Evolutionary conservation across 1,140 invertebrate genomes (phyloP).

Genomic region (Megathymus violae): DNA sequence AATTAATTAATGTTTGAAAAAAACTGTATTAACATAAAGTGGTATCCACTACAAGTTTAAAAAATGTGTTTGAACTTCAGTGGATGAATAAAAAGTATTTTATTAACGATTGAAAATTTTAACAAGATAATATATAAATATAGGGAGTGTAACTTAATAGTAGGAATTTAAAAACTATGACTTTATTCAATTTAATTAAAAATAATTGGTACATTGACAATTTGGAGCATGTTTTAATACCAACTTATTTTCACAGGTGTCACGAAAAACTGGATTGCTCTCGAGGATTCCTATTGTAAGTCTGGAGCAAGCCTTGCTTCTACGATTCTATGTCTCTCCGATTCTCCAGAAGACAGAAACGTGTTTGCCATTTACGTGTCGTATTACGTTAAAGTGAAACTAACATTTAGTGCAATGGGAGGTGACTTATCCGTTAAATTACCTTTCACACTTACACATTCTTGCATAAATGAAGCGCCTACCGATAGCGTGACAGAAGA

Average conservation of each 20-base stretch:
- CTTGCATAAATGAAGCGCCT: conserved; percentile 79
- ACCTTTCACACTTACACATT: conserved; percentile 88
- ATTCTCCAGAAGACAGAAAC: conserved; percentile 88
- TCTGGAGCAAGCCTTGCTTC: conserved; percentile 88
- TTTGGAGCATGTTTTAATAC: no score
- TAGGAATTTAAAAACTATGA: no score
- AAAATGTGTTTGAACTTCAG: no score
- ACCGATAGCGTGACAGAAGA: conserved; percentile 76
- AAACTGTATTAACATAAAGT: no score
- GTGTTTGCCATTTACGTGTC: conserved; percentile 95
- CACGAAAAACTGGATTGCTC: conserved; percentile 92
- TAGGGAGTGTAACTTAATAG: no score
- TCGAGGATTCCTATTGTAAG: conserved; percentile 90
- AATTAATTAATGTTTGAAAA: no score
- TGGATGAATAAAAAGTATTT: no score
- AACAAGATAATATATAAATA: no score
- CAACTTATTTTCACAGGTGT: conserved; percentile 73
- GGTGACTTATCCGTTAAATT: conserved; percentile 91
- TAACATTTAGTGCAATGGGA: conserved; percentile 90
- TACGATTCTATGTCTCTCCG: conserved; percentile 85
- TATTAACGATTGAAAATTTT: no score
- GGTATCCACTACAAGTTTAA: no score
- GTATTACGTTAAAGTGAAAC: conserved; percentile 94
- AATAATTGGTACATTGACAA: no score
- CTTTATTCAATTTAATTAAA: no score